Conservation (phyloP, 2,888 invertebrate genomes). For the Drosophila acutilabella region DNA sequence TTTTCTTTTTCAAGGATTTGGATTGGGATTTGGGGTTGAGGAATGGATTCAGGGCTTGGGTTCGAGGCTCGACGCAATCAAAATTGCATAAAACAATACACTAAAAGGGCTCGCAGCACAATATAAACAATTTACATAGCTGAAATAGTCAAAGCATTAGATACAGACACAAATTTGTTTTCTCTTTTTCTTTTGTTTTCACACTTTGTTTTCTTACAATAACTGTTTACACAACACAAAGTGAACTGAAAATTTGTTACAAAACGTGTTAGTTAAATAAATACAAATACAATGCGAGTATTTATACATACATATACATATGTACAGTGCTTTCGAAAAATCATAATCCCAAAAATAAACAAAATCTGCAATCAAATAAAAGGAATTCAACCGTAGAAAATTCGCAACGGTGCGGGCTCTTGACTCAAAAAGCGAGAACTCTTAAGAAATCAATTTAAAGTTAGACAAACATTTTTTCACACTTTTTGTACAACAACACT, state of each 20-base stretch:
- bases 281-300: constrained; percentile 36
- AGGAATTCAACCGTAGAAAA: neutral
- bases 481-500: too few relatives aligned
- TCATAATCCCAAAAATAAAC: constrained; percentile 5
- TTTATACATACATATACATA: constrained; percentile 39
- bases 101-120: constrained; percentile 52
- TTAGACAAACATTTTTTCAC: too few relatives aligned
- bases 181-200: constrained; percentile 14
- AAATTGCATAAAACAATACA: constrained; percentile 52
- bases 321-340: constrained; percentile 43
- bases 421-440: neutral
- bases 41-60: neutral
- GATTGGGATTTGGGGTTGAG: constrained; percentile 3
- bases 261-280: constrained; percentile 12
- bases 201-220: constrained; percentile 9
- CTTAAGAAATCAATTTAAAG: too few relatives aligned
- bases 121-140: constrained; percentile 56
- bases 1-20: neutral
- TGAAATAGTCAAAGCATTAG: constrained; percentile 61
- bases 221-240: constrained; percentile 37
- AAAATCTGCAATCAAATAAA: constrained; percentile 10
- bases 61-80: constrained; percentile 37
- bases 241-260: constrained; percentile 11
- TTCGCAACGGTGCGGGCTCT: neutral
- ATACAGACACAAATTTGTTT: constrained; percentile 42